These are phyloP conservation scores for Sphaeramia orbicularis DNA, from an alignment of 2,797 vertebrate species.

Conservation along the genomic window DNA sequence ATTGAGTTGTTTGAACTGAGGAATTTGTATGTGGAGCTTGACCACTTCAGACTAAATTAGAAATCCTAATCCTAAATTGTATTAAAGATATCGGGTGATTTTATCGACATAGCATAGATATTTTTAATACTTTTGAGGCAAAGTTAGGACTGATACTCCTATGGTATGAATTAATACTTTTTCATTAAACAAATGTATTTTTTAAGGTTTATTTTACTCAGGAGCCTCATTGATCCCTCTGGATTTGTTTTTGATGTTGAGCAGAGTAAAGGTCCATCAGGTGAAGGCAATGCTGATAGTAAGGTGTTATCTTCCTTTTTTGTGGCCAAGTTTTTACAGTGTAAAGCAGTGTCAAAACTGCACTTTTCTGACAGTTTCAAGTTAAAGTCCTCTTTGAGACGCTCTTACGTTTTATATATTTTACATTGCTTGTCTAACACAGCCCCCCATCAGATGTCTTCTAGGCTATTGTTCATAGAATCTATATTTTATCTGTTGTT, in stretches of 20 bases:
- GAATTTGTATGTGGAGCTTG: background rate
- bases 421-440: too few species aligned
- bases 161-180: background rate
- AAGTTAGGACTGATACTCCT: constrained; percentile 21
- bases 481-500: background rate
- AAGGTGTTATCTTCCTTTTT: background rate
- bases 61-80: background rate
- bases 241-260: background rate
- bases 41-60: constrained; percentile 3
- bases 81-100: background rate
- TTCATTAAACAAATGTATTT: background rate
- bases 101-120: constrained; percentile 5
- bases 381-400: too few species aligned
- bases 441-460: background rate
- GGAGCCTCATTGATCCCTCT: background rate
- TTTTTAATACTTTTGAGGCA: constrained; percentile 2
- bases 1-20: background rate
- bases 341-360: background rate
- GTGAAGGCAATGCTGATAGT: background rate
- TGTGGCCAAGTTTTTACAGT: too few species aligned
- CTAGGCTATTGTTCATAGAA: background rate
- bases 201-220: constrained; percentile 1
- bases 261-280: background rate
- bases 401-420: too few species aligned
- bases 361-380: too few species aligned